These are phyloP conservation scores for Dicyrtoma fusca DNA, from an alignment of 2,888 invertebrate genomes.

Conservation along the genomic window DNA sequence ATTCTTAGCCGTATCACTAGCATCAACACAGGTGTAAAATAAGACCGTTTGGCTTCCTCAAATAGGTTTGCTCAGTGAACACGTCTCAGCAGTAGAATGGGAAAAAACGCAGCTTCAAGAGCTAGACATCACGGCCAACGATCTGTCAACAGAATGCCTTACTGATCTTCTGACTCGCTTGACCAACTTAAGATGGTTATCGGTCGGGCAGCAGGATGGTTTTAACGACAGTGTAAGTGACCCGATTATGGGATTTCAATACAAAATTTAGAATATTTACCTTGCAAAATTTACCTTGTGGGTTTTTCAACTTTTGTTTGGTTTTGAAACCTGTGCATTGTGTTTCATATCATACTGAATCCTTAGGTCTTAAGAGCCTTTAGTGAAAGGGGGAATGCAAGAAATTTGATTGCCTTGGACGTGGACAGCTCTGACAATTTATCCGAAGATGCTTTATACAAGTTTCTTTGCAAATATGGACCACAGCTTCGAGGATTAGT, in stretches of 20 bases:
- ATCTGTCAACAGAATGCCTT: slow-evolving; percentile 89
- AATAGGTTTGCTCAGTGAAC: slow-evolving; percentile 82
- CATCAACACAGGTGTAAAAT: no score
- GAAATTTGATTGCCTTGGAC: slow-evolving; percentile 82
- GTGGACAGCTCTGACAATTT: slow-evolving; percentile 94
- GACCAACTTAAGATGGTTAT: slow-evolving; percentile 82
- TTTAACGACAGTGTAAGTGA: slow-evolving; percentile 82
- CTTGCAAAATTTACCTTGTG: no score
- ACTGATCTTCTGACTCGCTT: slow-evolving; percentile 88
- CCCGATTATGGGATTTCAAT: not conserved
- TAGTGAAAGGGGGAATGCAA: slow-evolving; percentile 78
- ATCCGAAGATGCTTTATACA: slow-evolving; percentile 87
- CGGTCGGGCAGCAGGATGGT: slow-evolving; percentile 96
- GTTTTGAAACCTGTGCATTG: not conserved
- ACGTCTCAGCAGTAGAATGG: slow-evolving; percentile 97
- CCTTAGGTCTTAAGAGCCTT: slow-evolving; percentile 80
- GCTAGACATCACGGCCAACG: slow-evolving; percentile 95
- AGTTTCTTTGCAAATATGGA: slow-evolving; percentile 88
- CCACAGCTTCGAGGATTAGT: slow-evolving; percentile 84
- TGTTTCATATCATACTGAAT: not conserved
- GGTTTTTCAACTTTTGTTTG: not conserved
- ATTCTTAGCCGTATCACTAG: not conserved
- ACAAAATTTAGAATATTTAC: no score
- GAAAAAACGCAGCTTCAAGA: slow-evolving; percentile 93
- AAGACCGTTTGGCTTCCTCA: slow-evolving; percentile 45